These are phyloP conservation scores for Onychomys torridus DNA, from an alignment of 2,797 vertebrate species.

Conservation along the genomic window DNA sequence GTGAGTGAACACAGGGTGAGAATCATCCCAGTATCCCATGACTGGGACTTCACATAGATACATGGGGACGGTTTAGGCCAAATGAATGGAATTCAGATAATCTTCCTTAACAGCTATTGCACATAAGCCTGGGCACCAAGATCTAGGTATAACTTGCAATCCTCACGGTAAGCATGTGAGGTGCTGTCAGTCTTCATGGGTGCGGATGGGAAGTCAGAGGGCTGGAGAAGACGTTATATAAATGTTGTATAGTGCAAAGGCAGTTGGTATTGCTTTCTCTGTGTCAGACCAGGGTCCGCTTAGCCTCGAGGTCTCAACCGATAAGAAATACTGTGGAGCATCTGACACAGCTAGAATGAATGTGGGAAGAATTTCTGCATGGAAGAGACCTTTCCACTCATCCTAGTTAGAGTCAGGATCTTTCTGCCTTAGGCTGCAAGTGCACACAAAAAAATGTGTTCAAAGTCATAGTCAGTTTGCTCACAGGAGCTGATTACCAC, in stretches of 20 bases:
- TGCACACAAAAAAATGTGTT: not conserved
- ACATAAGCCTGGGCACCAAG: not conserved
- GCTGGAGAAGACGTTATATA: not conserved
- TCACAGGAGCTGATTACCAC: not conserved
- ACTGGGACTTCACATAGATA: not conserved
- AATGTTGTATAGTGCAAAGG: not conserved
- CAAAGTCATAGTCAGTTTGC: not conserved
- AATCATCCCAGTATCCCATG: not conserved
- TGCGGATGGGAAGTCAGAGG: not conserved
- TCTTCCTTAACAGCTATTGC: not conserved
- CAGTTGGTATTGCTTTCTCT: not conserved
- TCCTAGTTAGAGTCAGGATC: not conserved
- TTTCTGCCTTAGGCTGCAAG: fast-evolving
- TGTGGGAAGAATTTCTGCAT: not conserved
- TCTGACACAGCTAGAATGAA: not conserved
- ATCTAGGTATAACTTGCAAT: not conserved
- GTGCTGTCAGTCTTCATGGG: not conserved
- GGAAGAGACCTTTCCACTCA: not conserved
- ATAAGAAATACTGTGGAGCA: not conserved
- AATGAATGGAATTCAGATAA: not conserved
- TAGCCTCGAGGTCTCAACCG: not conserved
- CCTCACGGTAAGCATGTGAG: not conserved
- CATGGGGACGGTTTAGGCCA: not conserved
- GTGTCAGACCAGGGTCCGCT: not conserved
- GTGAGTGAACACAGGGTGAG: not conserved